These are phyloP conservation scores for Lasioglossum malachurum DNA, from an alignment of 2,888 invertebrate genomes.

Conservation along the genomic window DNA sequence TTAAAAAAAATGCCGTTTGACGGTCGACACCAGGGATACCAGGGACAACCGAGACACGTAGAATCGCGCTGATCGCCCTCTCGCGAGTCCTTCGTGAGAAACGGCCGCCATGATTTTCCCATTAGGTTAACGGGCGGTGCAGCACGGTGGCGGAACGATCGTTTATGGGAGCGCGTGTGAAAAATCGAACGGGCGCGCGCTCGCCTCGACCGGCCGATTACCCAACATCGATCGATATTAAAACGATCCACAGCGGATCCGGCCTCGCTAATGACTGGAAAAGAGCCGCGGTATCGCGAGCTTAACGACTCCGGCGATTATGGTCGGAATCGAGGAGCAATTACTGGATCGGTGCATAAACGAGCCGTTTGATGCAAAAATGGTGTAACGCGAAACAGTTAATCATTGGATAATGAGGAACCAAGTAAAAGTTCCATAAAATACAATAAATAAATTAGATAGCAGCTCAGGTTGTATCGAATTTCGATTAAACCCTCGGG, in stretches of 20 bases:
- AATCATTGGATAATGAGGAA: too few relatives aligned
- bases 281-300: constrained; percentile 20
- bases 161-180: constrained; percentile 44
- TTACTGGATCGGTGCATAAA: constrained; percentile 25
- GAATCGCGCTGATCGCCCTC: constrained; percentile 18
- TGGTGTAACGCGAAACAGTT: too few relatives aligned
- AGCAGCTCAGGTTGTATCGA: neutral
- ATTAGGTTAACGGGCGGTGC: constrained; percentile 28
- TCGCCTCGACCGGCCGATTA: constrained; percentile 13
- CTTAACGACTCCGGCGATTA: constrained; percentile 49
- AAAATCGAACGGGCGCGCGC: constrained; percentile 46
- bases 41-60: neutral
- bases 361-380: neutral
- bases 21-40: constrained; percentile 23
- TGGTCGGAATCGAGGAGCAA: constrained; percentile 27
- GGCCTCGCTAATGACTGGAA: constrained; percentile 33
- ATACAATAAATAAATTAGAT: neutral
- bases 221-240: constrained; percentile 57
- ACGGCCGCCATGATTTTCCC: constrained; percentile 48
- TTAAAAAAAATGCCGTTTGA: neutral
- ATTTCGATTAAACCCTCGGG: neutral
- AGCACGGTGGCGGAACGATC: constrained; percentile 38
- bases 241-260: constrained; percentile 45
- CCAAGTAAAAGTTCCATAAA: neutral
- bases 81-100: constrained; percentile 57